Conservation (phyloP, 2,888 invertebrate genomes). For the Napeogenes sylphis region DNA sequence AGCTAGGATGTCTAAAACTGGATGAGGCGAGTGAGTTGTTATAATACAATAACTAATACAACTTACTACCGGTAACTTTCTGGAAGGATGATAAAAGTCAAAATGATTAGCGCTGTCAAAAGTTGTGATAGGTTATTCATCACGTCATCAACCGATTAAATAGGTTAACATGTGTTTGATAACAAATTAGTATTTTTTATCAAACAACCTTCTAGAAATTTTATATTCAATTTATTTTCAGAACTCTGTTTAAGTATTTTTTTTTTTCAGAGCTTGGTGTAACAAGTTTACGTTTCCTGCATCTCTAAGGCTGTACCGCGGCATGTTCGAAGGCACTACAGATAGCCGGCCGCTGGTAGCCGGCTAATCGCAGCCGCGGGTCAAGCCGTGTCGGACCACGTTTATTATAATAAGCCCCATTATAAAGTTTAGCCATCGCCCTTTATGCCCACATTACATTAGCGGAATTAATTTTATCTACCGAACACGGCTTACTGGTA, state of each 20-base stretch:
- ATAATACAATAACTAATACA: too few species aligned
- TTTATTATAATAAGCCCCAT: conserved; percentile 74
- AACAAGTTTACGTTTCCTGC: conserved; percentile 8
- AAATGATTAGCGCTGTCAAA: too few species aligned
- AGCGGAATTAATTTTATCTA: conserved; percentile 55
- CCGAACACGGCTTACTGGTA: conserved; percentile 18
- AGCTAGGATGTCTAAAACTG: not conserved
- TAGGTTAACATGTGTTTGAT: too few species aligned
- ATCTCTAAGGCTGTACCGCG: not conserved
- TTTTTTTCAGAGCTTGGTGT: too few species aligned
- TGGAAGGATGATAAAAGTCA: too few species aligned
- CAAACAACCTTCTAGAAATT: too few species aligned
- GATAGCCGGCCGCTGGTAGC: conserved; percentile 24
- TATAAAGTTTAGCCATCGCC: conserved; percentile 64
- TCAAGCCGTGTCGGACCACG: conserved; percentile 72
- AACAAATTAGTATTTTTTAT: too few species aligned
- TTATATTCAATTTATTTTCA: too few species aligned
- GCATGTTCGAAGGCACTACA: conserved; percentile 13
- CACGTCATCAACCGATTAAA: too few species aligned
- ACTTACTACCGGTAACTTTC: too few species aligned
- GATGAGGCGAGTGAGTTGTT: not conserved
- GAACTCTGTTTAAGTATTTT: too few species aligned
- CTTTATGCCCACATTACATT: conserved; percentile 44
- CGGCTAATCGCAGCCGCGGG: conserved; percentile 70
- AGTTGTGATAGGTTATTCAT: too few species aligned